Evolutionary conservation across 1,140 invertebrate genomes (phyloP), one percentile per base, ranked within the genome.

Genomic region (Drosophila pectinifera): DNA sequence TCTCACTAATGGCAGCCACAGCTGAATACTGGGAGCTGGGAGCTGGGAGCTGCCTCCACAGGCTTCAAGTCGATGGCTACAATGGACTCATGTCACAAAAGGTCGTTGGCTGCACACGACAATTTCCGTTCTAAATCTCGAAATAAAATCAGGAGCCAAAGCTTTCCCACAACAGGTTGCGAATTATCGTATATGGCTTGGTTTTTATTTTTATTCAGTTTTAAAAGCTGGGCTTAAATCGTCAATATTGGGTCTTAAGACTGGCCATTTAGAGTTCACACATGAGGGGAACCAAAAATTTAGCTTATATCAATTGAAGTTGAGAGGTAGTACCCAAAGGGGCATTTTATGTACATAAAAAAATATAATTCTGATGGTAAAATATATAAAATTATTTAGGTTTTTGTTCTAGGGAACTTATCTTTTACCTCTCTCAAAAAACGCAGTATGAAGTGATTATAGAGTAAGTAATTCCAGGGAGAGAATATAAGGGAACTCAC

Each of bases 1-100:
- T 88, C 84, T 89, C 83, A 88, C 83, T 88, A 88, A 88, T 88
- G 84, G 83, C 83, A 80, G 53, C 53, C 34, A 39, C 49, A 53
- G 49, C 18, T n/a, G 49, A 53, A n/a, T 5, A 7, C 31, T 5
- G 31, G 18, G 4, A 31, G 4, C 28, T 31, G 28, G n/a, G n/a
- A n/a, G 13, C 31, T 5, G 31, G 18, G 4, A 31, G 4, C 28
- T 31, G 28, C 28, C 28, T 31, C 18, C 18, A 36, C 7, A 41
- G 53, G 36, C 38, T 65, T 51, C 34, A 57, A 51, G 68, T 67
- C 51, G n/a, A 51, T 70, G 68, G 64, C 34, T 16, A 46, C 68
- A 70, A 69, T 53, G 16, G 41, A 24, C 53, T 67, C 46, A 67
- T 75, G 72, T 76, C 72, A 67, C 42, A 65, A 77, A 53, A 77